A percentile compares a stretch with the other conserved stretches of the same genome.
phyloP scores from a whole-genome alignment of 37 sponge, comb jelly and placozoan genomes.

The Chondrilla cf. caribensis region DNA sequence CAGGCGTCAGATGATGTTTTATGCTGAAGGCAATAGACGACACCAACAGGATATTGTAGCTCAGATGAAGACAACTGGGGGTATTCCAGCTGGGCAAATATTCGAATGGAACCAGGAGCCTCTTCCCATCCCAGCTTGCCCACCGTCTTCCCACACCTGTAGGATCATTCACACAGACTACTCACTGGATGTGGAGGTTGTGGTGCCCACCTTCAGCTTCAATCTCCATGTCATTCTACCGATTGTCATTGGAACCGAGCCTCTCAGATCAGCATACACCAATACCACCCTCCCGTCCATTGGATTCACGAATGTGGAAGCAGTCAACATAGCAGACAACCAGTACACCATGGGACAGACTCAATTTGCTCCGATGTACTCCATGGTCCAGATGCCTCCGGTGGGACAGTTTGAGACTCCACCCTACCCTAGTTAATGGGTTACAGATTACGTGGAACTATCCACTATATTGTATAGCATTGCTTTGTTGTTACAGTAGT shows the following conservation, averaged over 20 bases:
- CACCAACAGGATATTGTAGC: background rate
- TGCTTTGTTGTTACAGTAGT: too few species aligned
- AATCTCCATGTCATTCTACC: background rate
- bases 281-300: background rate
- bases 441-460: background rate
- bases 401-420: background rate
- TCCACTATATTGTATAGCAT: too few species aligned
- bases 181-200: background rate
- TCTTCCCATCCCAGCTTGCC: constrained; percentile 17
- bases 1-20: constrained; percentile 2
- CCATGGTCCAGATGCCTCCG: background rate
- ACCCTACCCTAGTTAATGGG: background rate
- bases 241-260: constrained; percentile 15
- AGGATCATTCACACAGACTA: constrained; percentile 16
- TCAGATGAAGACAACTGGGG: background rate
- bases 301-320: background rate
- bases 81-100: background rate
- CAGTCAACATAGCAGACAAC: constrained; percentile 33
- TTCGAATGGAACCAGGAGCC: constrained; percentile 25
- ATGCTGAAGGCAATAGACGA: constrained; percentile 16
- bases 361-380: constrained; percentile 23
- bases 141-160: constrained; percentile 7
- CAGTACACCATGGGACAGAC: constrained; percentile 36
- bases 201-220: constrained; percentile 2
- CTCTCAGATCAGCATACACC: background rate